Evolutionary conservation across 2,888 invertebrate genomes (phyloP).

Genomic region (Acleris sparsana): DNA sequence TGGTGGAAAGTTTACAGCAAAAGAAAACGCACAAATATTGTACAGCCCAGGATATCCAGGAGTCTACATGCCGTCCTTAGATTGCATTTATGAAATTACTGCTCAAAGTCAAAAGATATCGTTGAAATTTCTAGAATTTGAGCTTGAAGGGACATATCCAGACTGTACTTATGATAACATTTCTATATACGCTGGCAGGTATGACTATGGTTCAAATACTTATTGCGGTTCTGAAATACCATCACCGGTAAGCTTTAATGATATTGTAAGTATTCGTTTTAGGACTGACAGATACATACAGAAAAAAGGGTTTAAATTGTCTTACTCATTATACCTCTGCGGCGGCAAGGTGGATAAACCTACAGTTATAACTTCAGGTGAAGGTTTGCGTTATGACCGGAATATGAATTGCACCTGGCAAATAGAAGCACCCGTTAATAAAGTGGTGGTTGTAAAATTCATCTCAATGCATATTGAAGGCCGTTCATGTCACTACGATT

Average conservation of each 20-base stretch:
- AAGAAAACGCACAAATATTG: constrained; percentile 76
- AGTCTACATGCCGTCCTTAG: constrained; percentile 81
- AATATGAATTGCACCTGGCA: constrained; percentile 89
- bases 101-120: constrained; percentile 69
- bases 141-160: constrained; percentile 66
- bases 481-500: constrained; percentile 83
- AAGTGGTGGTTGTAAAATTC: constrained; percentile 86
- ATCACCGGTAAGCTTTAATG: constrained; percentile 60
- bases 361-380: constrained; percentile 79
- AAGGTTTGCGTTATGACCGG: constrained; percentile 72
- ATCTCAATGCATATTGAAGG: constrained; percentile 82
- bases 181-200: constrained; percentile 59
- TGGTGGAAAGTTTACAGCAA: constrained; percentile 86
- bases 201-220: constrained; percentile 43
- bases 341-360: constrained; percentile 88
- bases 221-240: constrained; percentile 62
- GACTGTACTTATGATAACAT: constrained; percentile 81
- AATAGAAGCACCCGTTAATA: constrained; percentile 87
- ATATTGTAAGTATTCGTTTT: constrained; percentile 76
- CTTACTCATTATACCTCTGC: constrained; percentile 86
- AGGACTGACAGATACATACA: constrained; percentile 82
- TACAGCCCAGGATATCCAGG: constrained; percentile 90
- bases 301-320: constrained; percentile 84
- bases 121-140: constrained; percentile 85
- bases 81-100: constrained; percentile 87